Base-by-base conservation (phyloP, 2,888 invertebrate species). In the Colostygia pectinataria region DNA sequence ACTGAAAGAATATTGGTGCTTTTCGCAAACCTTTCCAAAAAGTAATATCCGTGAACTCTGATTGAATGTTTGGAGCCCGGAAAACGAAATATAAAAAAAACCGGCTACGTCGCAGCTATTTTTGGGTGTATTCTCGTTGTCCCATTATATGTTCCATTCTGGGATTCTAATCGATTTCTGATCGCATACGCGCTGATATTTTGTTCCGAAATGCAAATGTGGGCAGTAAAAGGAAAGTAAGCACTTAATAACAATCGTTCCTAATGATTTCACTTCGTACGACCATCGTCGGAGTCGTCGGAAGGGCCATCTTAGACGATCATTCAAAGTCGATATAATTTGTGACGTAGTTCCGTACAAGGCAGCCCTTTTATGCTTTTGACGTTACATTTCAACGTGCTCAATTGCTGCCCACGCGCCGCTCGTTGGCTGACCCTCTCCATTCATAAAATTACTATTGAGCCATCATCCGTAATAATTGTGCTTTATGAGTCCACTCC, bases 391-490 rank as follows among this genome's bases (percentile, higher is more conserved):
- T 52, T 48, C 77, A 68, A 68, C 69, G 81, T 64, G 70, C 80
- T 72, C 84, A 88, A 87, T 89, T 88, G 84, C 60, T 62, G 76
- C 87, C 88, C 85, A 87, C 87, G 83, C 86, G 70, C 69, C 61
- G 60, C 66, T 65, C 65, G 65, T 61, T 56, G 59, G 45, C 70
- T 78, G 84, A 41, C 84, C 85, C 80, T 79, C 68, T 68, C 72
- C 70, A 77, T 78, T 78, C 80, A 82, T 74, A 64, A 82, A 80
- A 80, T 79, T 80, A 78, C 71, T 77, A 82, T 84, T 81, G 81
- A 84, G 81, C 76, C 81, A 81, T 83, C 82, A 80, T 80, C 77
- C n/a, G 69, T 74, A 71, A 73, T 80, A 73, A 76, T 75, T 71
- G 73, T 60, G 48, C 53, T 64, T 68, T 64, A 71, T 67, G 60